A percentile compares a stretch with the other conserved stretches of the same genome.
phyloP scores from a whole-genome alignment of 2,797 vertebrate species.

The Pelodytes ibericus region DNA sequence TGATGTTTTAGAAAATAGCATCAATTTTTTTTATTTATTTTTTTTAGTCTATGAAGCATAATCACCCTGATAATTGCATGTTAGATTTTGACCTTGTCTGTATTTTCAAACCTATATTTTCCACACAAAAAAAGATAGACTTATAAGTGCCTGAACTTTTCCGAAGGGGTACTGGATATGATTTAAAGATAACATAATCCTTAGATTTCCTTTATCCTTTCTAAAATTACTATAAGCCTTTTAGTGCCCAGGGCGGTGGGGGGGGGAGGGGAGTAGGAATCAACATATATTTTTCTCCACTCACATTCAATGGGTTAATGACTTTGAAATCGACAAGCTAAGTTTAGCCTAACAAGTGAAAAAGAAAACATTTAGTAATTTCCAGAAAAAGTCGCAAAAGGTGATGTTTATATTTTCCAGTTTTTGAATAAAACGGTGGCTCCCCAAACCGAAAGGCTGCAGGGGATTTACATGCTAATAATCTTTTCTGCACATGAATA shows the following conservation, averaged over 20 bases:
- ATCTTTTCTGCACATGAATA: neutral
- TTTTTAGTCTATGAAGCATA: too few relatives aligned
- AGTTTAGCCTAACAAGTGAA: neutral
- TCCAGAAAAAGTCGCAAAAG: too few relatives aligned
- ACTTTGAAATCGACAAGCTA: neutral
- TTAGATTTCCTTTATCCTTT: constrained; percentile 19
- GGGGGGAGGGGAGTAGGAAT: too few relatives aligned
- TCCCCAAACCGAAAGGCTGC: neutral
- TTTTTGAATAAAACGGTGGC: neutral
- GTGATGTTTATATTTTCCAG: neutral
- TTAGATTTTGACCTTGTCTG: constrained; percentile 32
- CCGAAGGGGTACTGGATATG: constrained; percentile 4
- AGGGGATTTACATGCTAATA: neutral
- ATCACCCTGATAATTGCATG: too few relatives aligned
- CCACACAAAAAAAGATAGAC: constrained; percentile 12
- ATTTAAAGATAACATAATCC: constrained; percentile 48
- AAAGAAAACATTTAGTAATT: neutral
- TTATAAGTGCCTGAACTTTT: constrained; percentile 32
- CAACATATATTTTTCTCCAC: neutral
- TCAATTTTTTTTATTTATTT: too few relatives aligned
- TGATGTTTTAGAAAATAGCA: too few relatives aligned
- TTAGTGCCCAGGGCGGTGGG: neutral
- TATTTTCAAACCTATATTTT: constrained; percentile 4
- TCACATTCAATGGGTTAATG: neutral
- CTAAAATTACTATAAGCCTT: neutral